Base-by-base conservation (phyloP, 2,113 vertebrate genomes). In the Oenanthe melanoleuca region DNA sequence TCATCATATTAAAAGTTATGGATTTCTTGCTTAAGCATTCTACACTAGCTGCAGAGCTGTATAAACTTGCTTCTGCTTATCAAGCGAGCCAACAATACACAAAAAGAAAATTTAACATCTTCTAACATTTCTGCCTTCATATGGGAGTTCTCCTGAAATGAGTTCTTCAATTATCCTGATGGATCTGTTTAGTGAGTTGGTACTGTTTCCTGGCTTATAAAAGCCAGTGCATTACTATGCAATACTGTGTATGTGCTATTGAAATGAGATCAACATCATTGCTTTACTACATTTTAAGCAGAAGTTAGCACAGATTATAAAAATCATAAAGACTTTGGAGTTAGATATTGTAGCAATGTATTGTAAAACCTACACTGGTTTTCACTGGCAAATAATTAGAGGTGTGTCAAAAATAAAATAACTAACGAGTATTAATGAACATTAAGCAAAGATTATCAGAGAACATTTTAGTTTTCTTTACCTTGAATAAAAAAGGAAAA, bases 1-100 rank as follows among this genome's bases (percentile, higher is more conserved):
- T 99, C 98, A 99, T 99, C 98, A 98, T 99, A 99, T 99, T 97
- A 97, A 98, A 99, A 99, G 98, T 99, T 98, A 98, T 98, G 97
- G 98, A 98, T 98, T 98, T 98, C 98, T 98, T 98, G 98, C 98
- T 98, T 97, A 97, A 98, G 98, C 98, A 97, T 97, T 99, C 98
- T 98, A 98, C 98, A 96, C 98, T 98, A 98, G 98, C 98, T 98
- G 98, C 98, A 97, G 97, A 98, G 88, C 92, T 89, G 95, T 97
- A 95, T 96, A 96, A 97, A 97, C 95, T 96, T 95, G 96, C 92
- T 97, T 95, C 94, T 96, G 97, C 94, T 97, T 96, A 97, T 97
- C 92, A 95, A 96, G 93, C 21, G 8, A 95, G 95, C 93, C 96
- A 97, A 97, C 94, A 92, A 93, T 92, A 95, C 95, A 95, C 93